These are phyloP conservation scores for Brachyistius frenatus DNA, from an alignment of 2,113 vertebrate genomes.

Conservation along the genomic window DNA sequence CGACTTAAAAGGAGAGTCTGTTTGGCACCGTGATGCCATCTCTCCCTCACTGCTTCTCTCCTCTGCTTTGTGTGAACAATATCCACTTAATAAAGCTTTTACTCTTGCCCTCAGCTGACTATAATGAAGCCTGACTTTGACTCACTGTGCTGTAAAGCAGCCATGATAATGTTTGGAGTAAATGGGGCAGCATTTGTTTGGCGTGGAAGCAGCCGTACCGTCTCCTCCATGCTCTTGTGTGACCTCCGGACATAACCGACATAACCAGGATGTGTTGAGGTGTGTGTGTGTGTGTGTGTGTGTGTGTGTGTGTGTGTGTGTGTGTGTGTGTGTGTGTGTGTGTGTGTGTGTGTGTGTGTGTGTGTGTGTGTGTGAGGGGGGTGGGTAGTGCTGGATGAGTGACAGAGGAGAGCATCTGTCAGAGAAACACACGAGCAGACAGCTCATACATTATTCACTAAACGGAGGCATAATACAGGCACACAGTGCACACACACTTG, in stretches of 20 bases:
- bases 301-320: slow-evolving; percentile 7
- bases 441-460: slow-evolving; percentile 81
- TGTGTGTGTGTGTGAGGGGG: slow-evolving; percentile 10
- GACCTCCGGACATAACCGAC: slow-evolving; percentile 62
- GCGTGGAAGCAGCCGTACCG: slow-evolving; percentile 14
- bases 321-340: slow-evolving; percentile 17
- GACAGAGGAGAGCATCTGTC: slow-evolving; percentile 82
- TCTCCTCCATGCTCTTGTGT: slow-evolving; percentile 59
- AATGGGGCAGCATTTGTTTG: slow-evolving; percentile 10
- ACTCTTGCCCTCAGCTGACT: slow-evolving; percentile 20
- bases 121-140: slow-evolving; percentile 12
- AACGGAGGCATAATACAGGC: slow-evolving; percentile 53
- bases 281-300: slow-evolving; percentile 9
- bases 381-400: slow-evolving; percentile 61
- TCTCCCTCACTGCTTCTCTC: slow-evolving; percentile 20
- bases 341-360: slow-evolving; percentile 18
- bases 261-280: slow-evolving; percentile 19
- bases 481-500: neutral
- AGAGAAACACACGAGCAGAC: slow-evolving; percentile 55
- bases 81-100: slow-evolving; percentile 50
- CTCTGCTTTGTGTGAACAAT: slow-evolving; percentile 50
- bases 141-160: slow-evolving; percentile 6
- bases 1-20: slow-evolving; percentile 56
- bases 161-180: neutral
- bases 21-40: slow-evolving; percentile 14